Conservation (phyloP, 1,140 invertebrate species). For the Cyclina sinensis region DNA sequence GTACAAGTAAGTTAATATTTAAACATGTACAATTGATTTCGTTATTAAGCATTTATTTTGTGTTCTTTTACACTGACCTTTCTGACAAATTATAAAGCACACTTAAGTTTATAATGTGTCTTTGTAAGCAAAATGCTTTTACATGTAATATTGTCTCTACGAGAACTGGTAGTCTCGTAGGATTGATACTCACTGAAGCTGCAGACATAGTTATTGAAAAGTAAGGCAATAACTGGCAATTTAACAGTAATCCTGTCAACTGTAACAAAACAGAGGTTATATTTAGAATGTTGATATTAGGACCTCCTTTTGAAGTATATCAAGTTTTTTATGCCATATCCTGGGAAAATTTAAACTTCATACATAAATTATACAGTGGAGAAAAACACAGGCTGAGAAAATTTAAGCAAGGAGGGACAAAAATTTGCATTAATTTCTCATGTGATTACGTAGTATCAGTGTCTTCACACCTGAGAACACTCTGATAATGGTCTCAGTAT, state of each 20-base stretch:
- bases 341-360: constrained; percentile 28
- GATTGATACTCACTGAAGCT: neutral
- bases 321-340: constrained; percentile 39
- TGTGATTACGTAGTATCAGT: neutral
- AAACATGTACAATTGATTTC: too few species aligned
- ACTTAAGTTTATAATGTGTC: too few species aligned
- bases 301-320: constrained; percentile 6
- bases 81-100: too few species aligned
- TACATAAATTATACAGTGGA: constrained; percentile 28
- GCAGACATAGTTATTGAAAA: neutral
- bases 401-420: neutral
- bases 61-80: too few species aligned
- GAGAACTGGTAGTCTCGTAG: constrained; percentile 22
- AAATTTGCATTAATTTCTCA: constrained; percentile 16
- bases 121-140: too few species aligned
- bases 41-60: too few species aligned
- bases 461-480: constrained; percentile 11
- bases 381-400: neutral
- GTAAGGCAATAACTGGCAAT: constrained; percentile 14
- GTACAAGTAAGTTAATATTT: constrained; percentile 98
- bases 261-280: constrained; percentile 27
- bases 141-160: neutral
- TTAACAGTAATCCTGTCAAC: constrained; percentile 30
- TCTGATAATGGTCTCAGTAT: neutral
- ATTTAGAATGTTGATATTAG: constrained; percentile 8